Evolutionary conservation across 2,797 vertebrate genomes (phyloP).

Genomic region (Ctenosaura bakeri): DNA sequence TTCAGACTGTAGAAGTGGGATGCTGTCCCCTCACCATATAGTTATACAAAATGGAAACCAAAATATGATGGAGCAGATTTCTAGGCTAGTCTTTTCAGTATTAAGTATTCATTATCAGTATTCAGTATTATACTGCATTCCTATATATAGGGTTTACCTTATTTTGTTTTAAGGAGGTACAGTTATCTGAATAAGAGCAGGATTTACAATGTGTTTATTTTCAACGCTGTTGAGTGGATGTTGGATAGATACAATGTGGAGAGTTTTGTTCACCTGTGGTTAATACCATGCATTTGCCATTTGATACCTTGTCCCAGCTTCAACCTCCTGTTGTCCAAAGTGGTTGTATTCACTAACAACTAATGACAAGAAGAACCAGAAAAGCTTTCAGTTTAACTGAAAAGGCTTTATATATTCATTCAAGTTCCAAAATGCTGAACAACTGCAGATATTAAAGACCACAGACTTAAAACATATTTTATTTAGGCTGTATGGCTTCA

Average conservation of each 20-base stretch:
- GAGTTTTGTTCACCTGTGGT: neutral
- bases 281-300: neutral
- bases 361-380: too few relatives aligned
- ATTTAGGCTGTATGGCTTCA: too few relatives aligned
- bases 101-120: too few relatives aligned
- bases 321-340: too few relatives aligned
- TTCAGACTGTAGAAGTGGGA: neutral
- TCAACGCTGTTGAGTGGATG: neutral
- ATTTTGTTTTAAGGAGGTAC: neutral
- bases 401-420: too few relatives aligned
- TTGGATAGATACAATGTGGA: too few relatives aligned
- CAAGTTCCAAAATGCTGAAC: too few relatives aligned
- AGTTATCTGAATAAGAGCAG: neutral
- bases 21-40: neutral
- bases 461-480: too few relatives aligned
- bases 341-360: too few relatives aligned
- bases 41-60: neutral
- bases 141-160: neutral
- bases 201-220: neutral
- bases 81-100: neutral
- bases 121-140: neutral
- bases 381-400: too few relatives aligned
- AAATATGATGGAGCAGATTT: neutral
- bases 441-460: too few relatives aligned
- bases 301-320: too few relatives aligned